Conservation (phyloP, 1,140 invertebrate genomes). For the Reticulitermes speratus region DNA sequence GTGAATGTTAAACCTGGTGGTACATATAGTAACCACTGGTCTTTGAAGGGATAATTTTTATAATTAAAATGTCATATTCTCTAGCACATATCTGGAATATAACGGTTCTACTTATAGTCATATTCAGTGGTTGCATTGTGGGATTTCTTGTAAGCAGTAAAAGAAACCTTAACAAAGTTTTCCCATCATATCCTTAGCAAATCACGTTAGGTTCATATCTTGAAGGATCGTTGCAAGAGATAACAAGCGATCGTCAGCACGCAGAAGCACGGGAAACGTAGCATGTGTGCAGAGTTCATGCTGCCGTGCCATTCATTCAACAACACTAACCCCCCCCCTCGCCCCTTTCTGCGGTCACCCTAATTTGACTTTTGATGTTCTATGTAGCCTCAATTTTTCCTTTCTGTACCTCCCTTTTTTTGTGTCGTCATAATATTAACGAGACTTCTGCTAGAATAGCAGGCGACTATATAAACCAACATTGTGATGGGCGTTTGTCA, state of each 20-base stretch:
- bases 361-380: slow-evolving; percentile 19
- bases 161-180: too few species aligned
- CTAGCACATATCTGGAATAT: too few species aligned
- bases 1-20: too few species aligned
- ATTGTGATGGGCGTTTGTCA: slow-evolving; percentile 10
- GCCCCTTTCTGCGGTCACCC: background rate
- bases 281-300: background rate
- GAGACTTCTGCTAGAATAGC: background rate
- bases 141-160: too few species aligned
- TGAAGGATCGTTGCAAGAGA: background rate
- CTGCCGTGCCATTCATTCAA: slow-evolving; percentile 4
- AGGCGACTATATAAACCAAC: slow-evolving; percentile 14
- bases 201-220: background rate
- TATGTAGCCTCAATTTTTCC: slow-evolving; percentile 11
- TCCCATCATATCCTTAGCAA: background rate
- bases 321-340: background rate
- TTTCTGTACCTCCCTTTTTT: slow-evolving; percentile 5
- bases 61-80: too few species aligned
- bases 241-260: background rate
- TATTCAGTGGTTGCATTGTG: too few species aligned
- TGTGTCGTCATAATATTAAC: slow-evolving; percentile 13
- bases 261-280: background rate
- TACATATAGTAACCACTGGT: too few species aligned
- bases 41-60: too few species aligned
- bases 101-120: too few species aligned